Conservation (phyloP, 53 echinoderm and acorn worm genomes). For the Holothuria leucospilota region DNA sequence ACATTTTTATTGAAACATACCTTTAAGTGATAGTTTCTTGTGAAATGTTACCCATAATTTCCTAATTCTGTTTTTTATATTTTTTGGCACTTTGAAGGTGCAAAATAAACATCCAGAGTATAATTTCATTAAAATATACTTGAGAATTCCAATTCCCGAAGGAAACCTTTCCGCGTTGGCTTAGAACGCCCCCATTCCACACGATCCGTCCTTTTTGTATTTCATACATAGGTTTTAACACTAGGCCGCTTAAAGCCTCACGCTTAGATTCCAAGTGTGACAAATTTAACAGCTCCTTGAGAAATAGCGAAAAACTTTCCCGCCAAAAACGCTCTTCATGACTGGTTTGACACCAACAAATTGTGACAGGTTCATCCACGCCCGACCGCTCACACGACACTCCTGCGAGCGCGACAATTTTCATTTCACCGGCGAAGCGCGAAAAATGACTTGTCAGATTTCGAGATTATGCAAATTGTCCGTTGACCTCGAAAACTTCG, state of each 20-base stretch:
- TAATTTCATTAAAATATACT: conserved; percentile 43
- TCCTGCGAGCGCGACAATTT: conserved; percentile 44
- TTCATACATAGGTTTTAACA: conserved; percentile 50
- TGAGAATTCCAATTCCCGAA: conserved; percentile 11
- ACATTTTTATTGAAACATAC: no score
- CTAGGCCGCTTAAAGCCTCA: conserved; percentile 39
- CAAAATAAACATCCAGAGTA: background rate
- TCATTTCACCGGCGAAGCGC: conserved; percentile 38
- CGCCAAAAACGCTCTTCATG: conserved; percentile 45
- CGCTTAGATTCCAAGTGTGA: conserved; percentile 28
- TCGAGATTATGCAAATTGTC: conserved; percentile 46
- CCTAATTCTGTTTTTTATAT: conserved; percentile 15
- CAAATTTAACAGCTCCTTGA: conserved; percentile 23
- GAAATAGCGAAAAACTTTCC: conserved; percentile 35
- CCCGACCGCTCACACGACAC: conserved; percentile 41
- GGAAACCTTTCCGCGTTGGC: conserved; percentile 5
- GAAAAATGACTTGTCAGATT: conserved; percentile 47
- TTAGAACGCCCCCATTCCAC: conserved; percentile 42
- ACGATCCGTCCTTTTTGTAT: conserved; percentile 19
- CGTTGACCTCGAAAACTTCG: conserved; percentile 42
- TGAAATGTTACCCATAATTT: conserved; percentile 30
- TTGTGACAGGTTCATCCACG: conserved; percentile 45
- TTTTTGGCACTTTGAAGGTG: no score
- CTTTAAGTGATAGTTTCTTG: conserved; percentile 10
- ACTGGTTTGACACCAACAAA: conserved; percentile 30